These are phyloP conservation scores for Bursaphelenchus mucronatus DNA, from an alignment of 1,140 invertebrate genomes.

Conservation along the genomic window DNA sequence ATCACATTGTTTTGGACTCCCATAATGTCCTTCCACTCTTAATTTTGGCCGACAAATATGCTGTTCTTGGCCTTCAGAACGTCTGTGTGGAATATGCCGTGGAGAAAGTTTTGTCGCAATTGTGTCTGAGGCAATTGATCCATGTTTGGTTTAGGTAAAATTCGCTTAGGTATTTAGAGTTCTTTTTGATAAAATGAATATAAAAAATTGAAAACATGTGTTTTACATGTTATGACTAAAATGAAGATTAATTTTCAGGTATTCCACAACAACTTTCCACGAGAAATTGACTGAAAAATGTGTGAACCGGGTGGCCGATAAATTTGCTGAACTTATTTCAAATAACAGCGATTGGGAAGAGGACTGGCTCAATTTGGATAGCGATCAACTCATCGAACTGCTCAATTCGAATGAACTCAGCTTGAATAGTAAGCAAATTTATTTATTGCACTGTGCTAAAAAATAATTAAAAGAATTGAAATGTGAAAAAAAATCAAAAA, in stretches of 20 bases:
- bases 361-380: constrained; percentile 62
- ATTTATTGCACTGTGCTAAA: constrained; percentile 25
- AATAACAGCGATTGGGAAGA: constrained; percentile 62
- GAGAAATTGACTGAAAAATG: constrained; percentile 57
- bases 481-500: constrained; percentile 32
- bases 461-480: too few species aligned
- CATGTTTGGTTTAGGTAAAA: constrained; percentile 64
- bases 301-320: constrained; percentile 60
- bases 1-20: constrained; percentile 62
- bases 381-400: constrained; percentile 63
- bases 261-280: too few species aligned
- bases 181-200: too few species aligned
- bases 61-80: constrained; percentile 62
- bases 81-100: constrained; percentile 63
- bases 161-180: too few species aligned
- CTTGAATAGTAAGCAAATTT: constrained; percentile 35
- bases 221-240: constrained; percentile 10
- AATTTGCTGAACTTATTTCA: constrained; percentile 62
- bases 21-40: constrained; percentile 62
- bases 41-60: constrained; percentile 64
- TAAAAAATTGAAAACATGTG: too few species aligned
- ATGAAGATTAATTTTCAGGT: background rate
- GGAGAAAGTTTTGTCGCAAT: constrained; percentile 62
- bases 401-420: constrained; percentile 62
- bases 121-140: constrained; percentile 63